Evolutionary conservation across 1,140 invertebrate species (phyloP), one percentile per base, ranked within the genome.

Genomic region (Cherax destructor): DNA sequence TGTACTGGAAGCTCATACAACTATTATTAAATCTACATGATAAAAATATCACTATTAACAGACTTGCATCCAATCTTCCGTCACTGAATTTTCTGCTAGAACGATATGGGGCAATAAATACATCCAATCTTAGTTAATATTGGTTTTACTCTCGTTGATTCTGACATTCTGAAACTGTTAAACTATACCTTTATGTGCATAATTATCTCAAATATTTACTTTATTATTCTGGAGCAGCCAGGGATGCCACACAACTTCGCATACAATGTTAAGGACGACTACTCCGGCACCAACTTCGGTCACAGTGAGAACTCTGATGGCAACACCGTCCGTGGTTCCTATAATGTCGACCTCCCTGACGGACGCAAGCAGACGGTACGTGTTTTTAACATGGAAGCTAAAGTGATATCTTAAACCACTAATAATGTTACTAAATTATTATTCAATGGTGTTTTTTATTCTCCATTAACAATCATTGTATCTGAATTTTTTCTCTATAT

Each of bases 361-460:
- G 93, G 93, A 69, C 93, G 93, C 84, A 93, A 91, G 59, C 93
- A 94, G 78, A 93, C 92, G 87, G 93, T 94, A 76, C 78, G 72
- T 10, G 21, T 24, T 18, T 10, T 50, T 30, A 24, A 74, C n/a
- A 21, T 1, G 24, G 24, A 74, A 9, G 16, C 56, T 59, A 16
- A 59, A 18, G 21, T 18, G 13, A 69, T 18, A 18, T 21, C 3
- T 69, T 69, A 18, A 18, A 69, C 65, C 21, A 18, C 65, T 69
- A 69, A 5, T 18, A 69, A 21, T 5, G 21, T 69, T 69, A 5
- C 65, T 18, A 11, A 6, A 69, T 69, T 69, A 5, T 18, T 69
- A 69, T 21, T 69, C 5, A 69, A 69, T 21, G 21, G 56, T 59
- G 56, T 9, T 16, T 59, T 10, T 16, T 16, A 10, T 6, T 69